Base-by-base conservation (phyloP, 1,140 invertebrate species). In the Achroia grisella region DNA sequence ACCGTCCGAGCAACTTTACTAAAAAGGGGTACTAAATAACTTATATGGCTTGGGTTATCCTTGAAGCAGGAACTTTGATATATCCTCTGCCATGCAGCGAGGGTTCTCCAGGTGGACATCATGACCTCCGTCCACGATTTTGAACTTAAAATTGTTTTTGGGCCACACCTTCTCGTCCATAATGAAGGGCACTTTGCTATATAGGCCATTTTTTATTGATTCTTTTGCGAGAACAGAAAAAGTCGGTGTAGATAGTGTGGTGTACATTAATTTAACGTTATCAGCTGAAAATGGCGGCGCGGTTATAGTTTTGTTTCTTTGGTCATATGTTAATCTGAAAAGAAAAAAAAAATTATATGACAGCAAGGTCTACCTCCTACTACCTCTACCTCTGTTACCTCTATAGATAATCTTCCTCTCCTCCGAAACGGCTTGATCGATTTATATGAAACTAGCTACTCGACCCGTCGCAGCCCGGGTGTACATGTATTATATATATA, bases 281-380 rank as follows among this genome's bases (percentile, higher is more conserved):
- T 64, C 60, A 0, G 60, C 50, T 0, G 70, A 56, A 29, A 65
- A 70, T 0, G 70, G 70, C 8, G 70, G 37, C 0, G 52, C 45
- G n/a, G 69, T 60, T 0, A 65, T 44, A 29, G 62, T 54, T 36
- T 76, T 75, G 64, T 69, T 71, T 1, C 75, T 54, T 33, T 78
- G 71, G 48, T 78, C 71, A 49, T 65, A 71, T 3, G 71, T 65
- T 29, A 78, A 75, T 48, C 74, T 78, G 56, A 1, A n/a, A n/a
- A n/a, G n/a, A n/a, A n/a, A n/a, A n/a, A n/a, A n/a, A n/a, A n/a
- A n/a, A n/a, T n/a, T n/a, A 35, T 27, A 34, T 11, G 10, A 8
- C 10, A 8, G n/a, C n/a, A n/a, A n/a, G n/a, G n/a, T n/a, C n/a
- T n/a, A n/a, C n/a, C n/a, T n/a, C n/a, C n/a, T n/a, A n/a, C n/a